Evolutionary conservation across 92 coral and sea anemone species (phyloP), one percentile per base, ranked within the genome.

Genomic region (Phenganax subtilis): DNA sequence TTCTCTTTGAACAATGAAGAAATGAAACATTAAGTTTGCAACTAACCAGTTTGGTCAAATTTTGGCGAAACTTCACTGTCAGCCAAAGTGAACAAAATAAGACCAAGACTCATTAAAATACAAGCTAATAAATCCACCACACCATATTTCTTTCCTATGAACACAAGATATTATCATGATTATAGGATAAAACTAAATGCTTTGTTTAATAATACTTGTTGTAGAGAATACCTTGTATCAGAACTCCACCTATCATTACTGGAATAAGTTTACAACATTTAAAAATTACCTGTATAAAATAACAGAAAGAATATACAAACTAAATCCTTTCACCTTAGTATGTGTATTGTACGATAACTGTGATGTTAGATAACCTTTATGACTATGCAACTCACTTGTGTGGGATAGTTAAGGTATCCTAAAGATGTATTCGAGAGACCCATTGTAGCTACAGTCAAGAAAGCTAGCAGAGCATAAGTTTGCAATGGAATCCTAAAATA

Each of bases 221-320:
- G 65, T 28, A 10, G 12, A 15, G 9, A 75, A 9, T 80, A 92
- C 99, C 99, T 92, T 96, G 99, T 30, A 96, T 92, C 6, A 96
- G 53, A 54, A 96, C 90, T 51, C 99, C 99, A 69, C 97, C 99
- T 82, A 92, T 62, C 99, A 96, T 96, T 37, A 96, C 99, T 54
- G 99, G 99, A 80, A 96, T 92, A 75, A 96, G 89, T 84, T 96
- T 96, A 77, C 99, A 96, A 84, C 99, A 87, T 84, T 96, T 96
- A 75, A 96, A 96, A 84, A 96, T 96, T 28, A 96, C 99, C 99
- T 96, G 71, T 58, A 84, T 63, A 72, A 73, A 10, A 16, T 16
- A 5, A 20, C 55, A 71, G 17, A 17, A 30, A 51, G 28, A 47
- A 15, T 10, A 71, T 59, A 14, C 27, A 59, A 14, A 59, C 16